Evolutionary conservation across 2,113 vertebrate species (phyloP).

Genomic region (Coracopsis vasa): DNA sequence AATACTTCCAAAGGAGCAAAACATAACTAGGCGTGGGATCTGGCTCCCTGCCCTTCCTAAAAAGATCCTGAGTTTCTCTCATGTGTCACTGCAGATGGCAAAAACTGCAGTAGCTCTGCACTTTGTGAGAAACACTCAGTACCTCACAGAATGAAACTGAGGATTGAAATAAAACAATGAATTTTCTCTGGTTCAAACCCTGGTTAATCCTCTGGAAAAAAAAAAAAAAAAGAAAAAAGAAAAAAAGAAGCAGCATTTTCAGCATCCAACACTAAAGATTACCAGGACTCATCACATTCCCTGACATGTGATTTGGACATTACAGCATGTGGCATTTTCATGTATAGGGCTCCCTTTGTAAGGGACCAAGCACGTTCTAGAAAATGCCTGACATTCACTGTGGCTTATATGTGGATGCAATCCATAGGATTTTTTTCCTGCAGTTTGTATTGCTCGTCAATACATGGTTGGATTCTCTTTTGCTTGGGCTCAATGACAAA

Average conservation of each 20-base stretch:
- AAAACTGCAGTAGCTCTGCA: neutral
- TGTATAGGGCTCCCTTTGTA: neutral
- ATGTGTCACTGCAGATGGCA: neutral
- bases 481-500: neutral
- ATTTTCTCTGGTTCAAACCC: neutral
- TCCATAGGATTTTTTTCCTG: neutral
- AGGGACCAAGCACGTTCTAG: neutral
- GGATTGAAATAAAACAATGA: neutral
- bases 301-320: neutral
- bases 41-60: neutral
- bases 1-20: neutral
- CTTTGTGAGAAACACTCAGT: neutral
- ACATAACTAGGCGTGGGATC: no score
- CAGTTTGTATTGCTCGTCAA: accelerated
- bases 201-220: neutral
- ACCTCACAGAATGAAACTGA: neutral
- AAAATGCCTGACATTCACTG: neutral
- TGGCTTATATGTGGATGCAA: neutral
- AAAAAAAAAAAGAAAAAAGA: neutral
- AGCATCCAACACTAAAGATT: neutral
- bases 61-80: neutral
- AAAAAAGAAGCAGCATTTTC: neutral
- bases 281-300: constrained; percentile 16
- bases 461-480: neutral
- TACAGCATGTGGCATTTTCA: neutral